A percentile compares a stretch with the other conserved stretches of the same genome.
Conservation (phyloP, 2,113 vertebrate genomes). For the Oncorhynchus tshawytscha region DNA sequence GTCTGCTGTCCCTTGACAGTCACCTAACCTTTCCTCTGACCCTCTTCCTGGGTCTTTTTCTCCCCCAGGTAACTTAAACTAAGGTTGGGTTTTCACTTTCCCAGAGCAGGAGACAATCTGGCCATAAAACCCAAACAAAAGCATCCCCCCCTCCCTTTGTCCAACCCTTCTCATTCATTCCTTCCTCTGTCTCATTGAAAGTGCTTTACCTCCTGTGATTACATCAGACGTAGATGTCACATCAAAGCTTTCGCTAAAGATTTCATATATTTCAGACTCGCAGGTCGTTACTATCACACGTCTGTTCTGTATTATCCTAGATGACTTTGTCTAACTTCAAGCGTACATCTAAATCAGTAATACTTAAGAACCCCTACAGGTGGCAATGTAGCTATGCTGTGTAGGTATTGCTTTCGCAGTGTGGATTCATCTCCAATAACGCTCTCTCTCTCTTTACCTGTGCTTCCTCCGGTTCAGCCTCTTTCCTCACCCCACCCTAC, state of each 20-base stretch:
- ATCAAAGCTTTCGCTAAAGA: too few species aligned
- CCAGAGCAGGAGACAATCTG: background rate
- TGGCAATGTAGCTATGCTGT: background rate
- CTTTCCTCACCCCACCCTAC: constrained; percentile 63
- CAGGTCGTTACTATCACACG: too few species aligned
- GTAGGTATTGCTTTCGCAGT: background rate
- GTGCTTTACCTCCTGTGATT: background rate
- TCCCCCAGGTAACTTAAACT: constrained; percentile 3
- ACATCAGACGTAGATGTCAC: too few species aligned
- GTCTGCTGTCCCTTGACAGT: background rate
- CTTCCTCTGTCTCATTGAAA: background rate
- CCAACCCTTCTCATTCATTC: background rate
- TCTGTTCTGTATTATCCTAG: background rate
- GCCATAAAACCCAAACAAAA: background rate
- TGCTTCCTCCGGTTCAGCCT: constrained; percentile 63
- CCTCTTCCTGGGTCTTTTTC: background rate
- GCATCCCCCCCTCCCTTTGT: background rate
- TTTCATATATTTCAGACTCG: too few species aligned
- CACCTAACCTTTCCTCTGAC: background rate
- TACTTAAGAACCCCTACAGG: background rate
- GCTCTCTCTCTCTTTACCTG: constrained; percentile 46
- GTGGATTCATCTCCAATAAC: background rate
- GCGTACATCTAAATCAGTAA: background rate
- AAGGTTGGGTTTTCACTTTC: background rate
- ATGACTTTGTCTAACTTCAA: background rate